Conservation (phyloP, 30 jellyfish, hydroid and myxozoan genomes). For the Mastigias papua region DNA sequence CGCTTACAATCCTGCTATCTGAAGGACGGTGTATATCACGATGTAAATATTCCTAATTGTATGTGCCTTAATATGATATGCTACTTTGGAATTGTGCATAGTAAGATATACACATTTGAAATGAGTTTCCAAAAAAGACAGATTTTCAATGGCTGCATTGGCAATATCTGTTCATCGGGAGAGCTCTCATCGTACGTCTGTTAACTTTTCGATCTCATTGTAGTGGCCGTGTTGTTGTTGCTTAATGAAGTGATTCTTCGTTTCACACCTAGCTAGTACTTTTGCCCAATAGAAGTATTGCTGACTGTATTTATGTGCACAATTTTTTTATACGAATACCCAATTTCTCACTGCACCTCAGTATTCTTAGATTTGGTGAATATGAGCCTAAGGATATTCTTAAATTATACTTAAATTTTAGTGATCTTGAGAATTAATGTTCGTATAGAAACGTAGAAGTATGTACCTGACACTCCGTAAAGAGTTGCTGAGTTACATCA, state of each 20-base stretch:
- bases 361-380: too few relatives aligned
- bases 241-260: background rate
- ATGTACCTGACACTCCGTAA: too few relatives aligned
- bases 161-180: slow-evolving; percentile 33
- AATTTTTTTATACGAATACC: background rate
- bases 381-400: too few relatives aligned
- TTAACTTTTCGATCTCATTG: background rate
- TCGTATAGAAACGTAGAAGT: too few relatives aligned
- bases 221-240: background rate
- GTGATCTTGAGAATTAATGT: too few relatives aligned
- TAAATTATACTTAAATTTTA: too few relatives aligned
- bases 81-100: background rate
- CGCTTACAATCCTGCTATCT: too few relatives aligned
- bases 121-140: slow-evolving; percentile 27
- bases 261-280: background rate
- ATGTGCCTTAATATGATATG: too few relatives aligned
- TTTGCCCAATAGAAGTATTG: background rate
- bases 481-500: too few relatives aligned
- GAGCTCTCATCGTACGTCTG: slow-evolving; percentile 48
- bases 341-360: too few relatives aligned
- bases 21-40: slow-evolving; percentile 13
- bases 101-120: background rate
- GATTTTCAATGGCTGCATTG: slow-evolving; percentile 22
- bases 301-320: background rate
- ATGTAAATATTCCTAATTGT: background rate